Evolutionary conservation across 2,797 vertebrate genomes (phyloP).

Genomic region (Triplophysa bombifrons): DNA sequence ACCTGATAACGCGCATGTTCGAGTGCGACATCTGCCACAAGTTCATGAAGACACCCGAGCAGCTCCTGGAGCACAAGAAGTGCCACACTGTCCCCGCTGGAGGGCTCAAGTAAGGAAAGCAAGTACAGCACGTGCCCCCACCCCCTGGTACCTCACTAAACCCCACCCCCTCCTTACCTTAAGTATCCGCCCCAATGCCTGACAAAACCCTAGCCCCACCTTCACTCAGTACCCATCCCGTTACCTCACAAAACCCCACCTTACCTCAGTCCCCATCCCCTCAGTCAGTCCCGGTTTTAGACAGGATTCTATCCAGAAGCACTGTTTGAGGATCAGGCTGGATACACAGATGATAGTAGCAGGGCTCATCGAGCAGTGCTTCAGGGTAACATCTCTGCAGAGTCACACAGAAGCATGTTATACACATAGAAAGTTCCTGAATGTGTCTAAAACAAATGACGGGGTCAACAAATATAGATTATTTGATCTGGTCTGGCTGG

Average conservation of each 20-base stretch:
- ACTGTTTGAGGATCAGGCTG: slow-evolving; percentile 34
- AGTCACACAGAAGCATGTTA: slow-evolving; percentile 4
- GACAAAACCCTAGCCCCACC: neutral
- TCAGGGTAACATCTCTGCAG: slow-evolving; percentile 4
- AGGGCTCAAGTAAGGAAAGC: slow-evolving; percentile 99
- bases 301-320: slow-evolving; percentile 24
- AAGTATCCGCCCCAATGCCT: neutral
- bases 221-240: neutral
- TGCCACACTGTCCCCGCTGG: slow-evolving; percentile 98
- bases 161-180: slow-evolving; percentile 19
- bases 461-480: neutral
- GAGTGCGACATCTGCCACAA: slow-evolving; percentile 99
- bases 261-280: slow-evolving; percentile 3
- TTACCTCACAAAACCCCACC: neutral
- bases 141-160: slow-evolving; percentile 15
- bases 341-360: neutral
- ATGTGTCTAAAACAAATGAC: slow-evolving; percentile 22
- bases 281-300: slow-evolving; percentile 8
- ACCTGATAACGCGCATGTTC: slow-evolving; percentile 98
- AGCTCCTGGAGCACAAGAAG: slow-evolving; percentile 99
- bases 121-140: slow-evolving; percentile 82
- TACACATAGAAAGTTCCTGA: slow-evolving; percentile 38
- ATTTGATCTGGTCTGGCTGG: neutral
- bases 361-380: slow-evolving; percentile 43
- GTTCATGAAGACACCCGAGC: slow-evolving; percentile 99